Evolutionary conservation across 2,113 vertebrate species (phyloP).

Genomic region (Herpetotheres cachinnans): DNA sequence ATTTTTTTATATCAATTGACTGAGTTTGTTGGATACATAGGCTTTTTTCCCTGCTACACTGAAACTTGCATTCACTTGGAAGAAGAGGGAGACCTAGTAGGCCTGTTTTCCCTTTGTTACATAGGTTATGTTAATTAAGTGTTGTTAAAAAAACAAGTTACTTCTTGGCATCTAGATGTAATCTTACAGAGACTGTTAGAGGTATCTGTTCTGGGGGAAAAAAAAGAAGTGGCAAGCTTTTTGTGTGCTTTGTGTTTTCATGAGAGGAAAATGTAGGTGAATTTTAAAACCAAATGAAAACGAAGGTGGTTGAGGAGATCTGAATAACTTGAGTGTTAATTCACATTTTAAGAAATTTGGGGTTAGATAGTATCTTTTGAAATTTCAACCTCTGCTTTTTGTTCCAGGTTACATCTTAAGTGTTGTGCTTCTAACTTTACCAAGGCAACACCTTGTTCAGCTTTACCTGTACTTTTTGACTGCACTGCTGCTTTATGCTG

Average conservation of each 20-base stretch:
- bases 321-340: neutral
- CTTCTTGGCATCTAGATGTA: neutral
- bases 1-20: neutral
- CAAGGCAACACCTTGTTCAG: conserved; percentile 93
- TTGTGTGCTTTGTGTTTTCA: neutral
- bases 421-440: conserved; percentile 92
- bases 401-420: conserved; percentile 93
- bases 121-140: neutral
- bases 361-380: neutral
- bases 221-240: neutral
- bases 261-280: neutral
- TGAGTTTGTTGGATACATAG: neutral
- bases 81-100: neutral
- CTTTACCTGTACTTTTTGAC: conserved; percentile 96
- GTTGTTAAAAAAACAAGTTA: neutral
- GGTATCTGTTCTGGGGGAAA: neutral
- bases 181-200: neutral
- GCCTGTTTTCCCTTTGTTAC: neutral
- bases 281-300: neutral
- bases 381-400: conserved; percentile 32
- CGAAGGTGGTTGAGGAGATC: neutral
- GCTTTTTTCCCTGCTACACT: neutral
- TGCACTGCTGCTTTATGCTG: conserved; percentile 92
- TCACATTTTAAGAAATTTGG: neutral
- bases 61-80: neutral